Percentiles rank a stretch among this genome's conserved stretches.
Conservation (phyloP, 2,797 vertebrate genomes). For the Falco berigora region DNA sequence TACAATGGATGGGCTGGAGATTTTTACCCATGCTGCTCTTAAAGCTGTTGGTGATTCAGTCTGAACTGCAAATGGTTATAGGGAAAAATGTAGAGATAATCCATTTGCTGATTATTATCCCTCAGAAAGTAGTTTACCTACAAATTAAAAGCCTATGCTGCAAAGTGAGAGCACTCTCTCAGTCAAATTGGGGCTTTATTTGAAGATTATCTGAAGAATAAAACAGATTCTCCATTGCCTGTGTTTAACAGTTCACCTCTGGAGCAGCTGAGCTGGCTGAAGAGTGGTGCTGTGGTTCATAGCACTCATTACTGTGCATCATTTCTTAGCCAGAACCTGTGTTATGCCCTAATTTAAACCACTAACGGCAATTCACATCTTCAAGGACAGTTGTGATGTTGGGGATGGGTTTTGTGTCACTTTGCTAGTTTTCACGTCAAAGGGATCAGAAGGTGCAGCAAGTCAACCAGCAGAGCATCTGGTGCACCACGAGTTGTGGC, state of each 20-base stretch:
- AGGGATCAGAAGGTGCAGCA: neutral
- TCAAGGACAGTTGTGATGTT: neutral
- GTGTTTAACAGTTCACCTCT: neutral
- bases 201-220: neutral
- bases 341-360: neutral
- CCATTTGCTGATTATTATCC: neutral
- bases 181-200: neutral
- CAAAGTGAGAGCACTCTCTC: neutral
- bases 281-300: neutral
- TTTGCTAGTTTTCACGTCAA: neutral
- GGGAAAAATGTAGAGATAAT: neutral
- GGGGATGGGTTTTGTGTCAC: neutral
- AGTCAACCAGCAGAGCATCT: neutral
- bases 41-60: neutral
- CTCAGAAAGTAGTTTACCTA: neutral
- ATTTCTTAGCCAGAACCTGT: accelerated
- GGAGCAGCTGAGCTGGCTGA: neutral
- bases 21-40: neutral
- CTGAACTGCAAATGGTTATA: neutral
- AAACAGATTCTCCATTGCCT: neutral
- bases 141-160: neutral
- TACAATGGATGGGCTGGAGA: neutral
- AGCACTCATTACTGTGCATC: accelerated
- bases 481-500: neutral
- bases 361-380: neutral